phyloP scores from a whole-genome alignment of 2,113 vertebrate species.

The Hyperoodon ampullatus region DNA sequence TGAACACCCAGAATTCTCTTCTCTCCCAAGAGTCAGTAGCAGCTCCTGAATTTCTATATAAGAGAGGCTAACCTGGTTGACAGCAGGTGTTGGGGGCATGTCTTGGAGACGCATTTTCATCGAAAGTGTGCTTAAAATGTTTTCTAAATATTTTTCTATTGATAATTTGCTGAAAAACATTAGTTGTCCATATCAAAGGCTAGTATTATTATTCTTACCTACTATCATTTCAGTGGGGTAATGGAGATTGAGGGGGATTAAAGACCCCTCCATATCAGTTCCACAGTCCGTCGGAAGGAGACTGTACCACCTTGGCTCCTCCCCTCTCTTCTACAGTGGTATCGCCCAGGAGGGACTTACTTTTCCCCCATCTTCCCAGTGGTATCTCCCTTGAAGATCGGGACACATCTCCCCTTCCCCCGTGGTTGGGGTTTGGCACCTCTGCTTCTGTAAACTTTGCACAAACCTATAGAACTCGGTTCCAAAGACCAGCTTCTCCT shows the following conservation, averaged over 20 bases:
- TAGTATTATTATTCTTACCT: not conserved
- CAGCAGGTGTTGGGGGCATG: not conserved
- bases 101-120: not conserved
- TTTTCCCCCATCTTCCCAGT: not conserved
- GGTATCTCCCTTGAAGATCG: not conserved
- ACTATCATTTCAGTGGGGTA: not conserved
- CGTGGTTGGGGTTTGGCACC: not conserved
- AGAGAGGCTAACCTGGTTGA: not conserved
- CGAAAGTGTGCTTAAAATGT: not conserved
- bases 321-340: not conserved
- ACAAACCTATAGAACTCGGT: not conserved
- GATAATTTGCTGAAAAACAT: constrained; percentile 21
- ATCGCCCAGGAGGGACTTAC: not conserved
- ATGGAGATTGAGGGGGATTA: not conserved
- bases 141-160: constrained; percentile 14
- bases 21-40: not conserved
- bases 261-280: not conserved
- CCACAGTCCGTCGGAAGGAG: not conserved
- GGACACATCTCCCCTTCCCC: not conserved
- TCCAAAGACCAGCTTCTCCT: not conserved
- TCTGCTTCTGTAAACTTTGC: constrained; percentile 6
- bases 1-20: not conserved
- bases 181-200: not conserved
- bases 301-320: not conserved
- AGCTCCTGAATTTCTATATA: not conserved